Base-by-base conservation (phyloP, 2,113 vertebrate species). In the Puffinus mauretanicus region DNA sequence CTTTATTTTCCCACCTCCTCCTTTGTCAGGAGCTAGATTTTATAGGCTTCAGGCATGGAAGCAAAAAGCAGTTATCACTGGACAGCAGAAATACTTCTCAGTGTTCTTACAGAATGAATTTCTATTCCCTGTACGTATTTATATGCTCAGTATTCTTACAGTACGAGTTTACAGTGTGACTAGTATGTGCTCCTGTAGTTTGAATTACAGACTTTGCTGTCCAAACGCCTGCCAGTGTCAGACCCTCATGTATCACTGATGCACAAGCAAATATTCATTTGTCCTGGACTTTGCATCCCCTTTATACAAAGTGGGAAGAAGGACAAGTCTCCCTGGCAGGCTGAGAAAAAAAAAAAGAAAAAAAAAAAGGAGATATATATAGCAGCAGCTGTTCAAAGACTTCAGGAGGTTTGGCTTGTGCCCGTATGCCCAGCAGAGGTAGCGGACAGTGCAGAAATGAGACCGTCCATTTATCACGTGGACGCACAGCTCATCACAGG, bases 371-470 rank as follows among this genome's bases (percentile, higher is more conserved):
- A 67, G 12, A 86, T 40, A 90, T 14, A 86, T n/a, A 85, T 36
- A 67, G 34, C 87, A 94, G 82, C 96, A 97, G 96, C 94, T 97
- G 89, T 82, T 95, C 75, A 70, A 94, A 86, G 75, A 61, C 82
- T 85, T 94, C 91, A 93, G 87, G 84, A 88, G 70, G 71, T 51
- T 81, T 97, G 93, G 95, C 87, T 73, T 76, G 66, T 82, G 82
- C 94, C 94, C 38, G 0, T 93, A 11, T 57, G 83, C 96, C 95
- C 86, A 69, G 94, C 85, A 93, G 90, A 92, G 51, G 65, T 38
- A 86, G 84, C 1, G 16, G 95, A 79, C 73, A 88, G 79, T 8
- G 30, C 71, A 78, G 81, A 80, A 96, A 82, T 61, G 32, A 97
- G 71, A 91, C 78, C 60, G 38, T 70, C 80, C 73, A 49, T 72